A percentile compares a stretch with the other conserved stretches of the same genome.
Conservation (phyloP, 1,140 invertebrate species). For the Aphaenogaster ashmeadi region DNA sequence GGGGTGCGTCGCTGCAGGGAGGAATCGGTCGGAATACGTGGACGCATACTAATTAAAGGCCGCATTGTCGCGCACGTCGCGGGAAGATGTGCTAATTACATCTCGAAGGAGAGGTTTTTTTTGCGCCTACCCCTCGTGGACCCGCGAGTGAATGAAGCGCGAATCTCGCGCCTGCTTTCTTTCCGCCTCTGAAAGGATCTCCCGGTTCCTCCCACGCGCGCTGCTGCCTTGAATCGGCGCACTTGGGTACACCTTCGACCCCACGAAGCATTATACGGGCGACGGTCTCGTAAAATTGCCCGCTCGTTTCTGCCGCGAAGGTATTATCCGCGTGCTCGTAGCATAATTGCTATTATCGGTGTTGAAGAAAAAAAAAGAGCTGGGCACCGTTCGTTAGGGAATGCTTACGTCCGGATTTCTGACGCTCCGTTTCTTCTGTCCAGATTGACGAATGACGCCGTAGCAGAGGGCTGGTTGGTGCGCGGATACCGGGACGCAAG, state of each 20-base stretch:
- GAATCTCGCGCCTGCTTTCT: slow-evolving; percentile 77
- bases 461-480: slow-evolving; percentile 84
- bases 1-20: slow-evolving; percentile 28
- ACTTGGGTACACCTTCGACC: slow-evolving; percentile 51
- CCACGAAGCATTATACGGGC: slow-evolving; percentile 55
- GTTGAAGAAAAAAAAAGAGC: neutral
- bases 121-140: slow-evolving; percentile 53
- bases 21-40: slow-evolving; percentile 42
- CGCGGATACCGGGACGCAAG: slow-evolving; percentile 81
- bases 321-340: neutral
- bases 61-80: slow-evolving; percentile 78
- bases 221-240: slow-evolving; percentile 63
- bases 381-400: neutral
- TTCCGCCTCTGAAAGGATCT: slow-evolving; percentile 64
- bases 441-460: slow-evolving; percentile 85
- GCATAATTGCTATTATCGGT: neutral
- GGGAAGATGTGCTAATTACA: slow-evolving; percentile 85
- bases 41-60: slow-evolving; percentile 83
- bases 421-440: slow-evolving; percentile 71
- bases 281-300: slow-evolving; percentile 54
- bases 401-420: slow-evolving; percentile 5
- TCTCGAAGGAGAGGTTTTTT: slow-evolving; percentile 81
- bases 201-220: slow-evolving; percentile 31
- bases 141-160: slow-evolving; percentile 78
- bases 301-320: neutral